Evolutionary conservation across 2,113 vertebrate species (phyloP), one percentile per base, ranked within the genome.

Genomic region (Marmota flaviventris): DNA sequence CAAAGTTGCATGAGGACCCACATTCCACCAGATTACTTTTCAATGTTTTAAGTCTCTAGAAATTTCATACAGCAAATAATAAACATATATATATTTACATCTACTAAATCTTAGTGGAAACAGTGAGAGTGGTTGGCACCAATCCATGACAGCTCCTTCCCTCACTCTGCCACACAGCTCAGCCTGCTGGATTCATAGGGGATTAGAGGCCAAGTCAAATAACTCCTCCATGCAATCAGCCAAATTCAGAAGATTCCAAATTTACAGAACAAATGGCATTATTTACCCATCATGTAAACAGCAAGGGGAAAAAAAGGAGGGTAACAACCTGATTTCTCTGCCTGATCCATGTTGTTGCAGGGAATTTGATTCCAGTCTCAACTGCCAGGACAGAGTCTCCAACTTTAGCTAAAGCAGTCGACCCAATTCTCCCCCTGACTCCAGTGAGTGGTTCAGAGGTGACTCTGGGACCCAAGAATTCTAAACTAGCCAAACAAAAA

Each of bases 321-420:
- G 48, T 13, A 51, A 51, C 2, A n/a, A 12, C 17, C 34, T 27
- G 5, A 91, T 76, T 85, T 67, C 61, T 25, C 48, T 85, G 9
- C 32, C 48, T 42, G 14, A 53, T 53, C 3, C 24, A 2, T 22
- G 32, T 58, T 10, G 0, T 79, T 86, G 48, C 29, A 70, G 86
- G 58, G 34, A 94, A 94, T 84, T 48, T 34, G 17, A 72, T 83
- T 86, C 14, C 78, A 48, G 76, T 82, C 5, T 91, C 53, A n/a
- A 61, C 1, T 63, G 13, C 12, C 1, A 67, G 4, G 27, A 72
- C 2, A n/a, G 42, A 81, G 9, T 63, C 45, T 5, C 73, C n/a
- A 37, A 65, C 14, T 70, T 42, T 73, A 51, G 2, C 24, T 79
- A 9, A 82, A 5, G 12, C 20, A n/a, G 2, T 32, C 2, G 1